phyloP scores from a whole-genome alignment of 2,113 vertebrate genomes.

The Erythrocercus mccallii region DNA sequence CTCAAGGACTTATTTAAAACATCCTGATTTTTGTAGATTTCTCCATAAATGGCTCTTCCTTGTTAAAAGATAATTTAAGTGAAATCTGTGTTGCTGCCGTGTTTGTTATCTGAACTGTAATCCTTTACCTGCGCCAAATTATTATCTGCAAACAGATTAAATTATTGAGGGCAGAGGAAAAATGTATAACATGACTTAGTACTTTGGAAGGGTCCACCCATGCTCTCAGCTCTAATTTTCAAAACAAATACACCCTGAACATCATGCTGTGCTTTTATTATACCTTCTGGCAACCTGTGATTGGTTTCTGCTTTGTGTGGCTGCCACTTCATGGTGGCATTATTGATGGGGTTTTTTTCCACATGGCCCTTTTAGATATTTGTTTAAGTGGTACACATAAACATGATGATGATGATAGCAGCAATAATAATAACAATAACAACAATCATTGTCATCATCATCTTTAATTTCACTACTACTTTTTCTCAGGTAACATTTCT shows the following conservation, averaged over 20 bases:
- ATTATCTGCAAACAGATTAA: neutral
- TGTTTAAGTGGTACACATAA: neutral
- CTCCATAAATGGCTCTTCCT: neutral
- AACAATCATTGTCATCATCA: accelerated
- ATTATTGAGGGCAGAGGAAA: neutral
- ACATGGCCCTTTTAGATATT: neutral
- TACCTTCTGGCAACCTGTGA: neutral
- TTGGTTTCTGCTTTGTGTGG: slow-evolving; percentile 8
- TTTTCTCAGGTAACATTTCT: neutral
- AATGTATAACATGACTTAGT: neutral
- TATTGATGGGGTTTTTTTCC: neutral
- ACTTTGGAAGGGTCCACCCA: neutral
- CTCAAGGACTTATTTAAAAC: neutral
- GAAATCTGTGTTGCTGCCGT: neutral
- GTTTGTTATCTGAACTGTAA: neutral
- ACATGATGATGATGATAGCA: neutral
- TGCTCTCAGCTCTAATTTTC: neutral
- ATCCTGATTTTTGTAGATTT: neutral
- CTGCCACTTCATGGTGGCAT: neutral
- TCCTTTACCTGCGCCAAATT: neutral
- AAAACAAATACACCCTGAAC: neutral
- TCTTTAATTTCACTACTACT: neutral
- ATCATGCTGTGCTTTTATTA: neutral
- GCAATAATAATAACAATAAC: neutral
- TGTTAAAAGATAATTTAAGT: neutral